Conservation (phyloP, 1,140 invertebrate species). For the Drosophila sucinea region DNA sequence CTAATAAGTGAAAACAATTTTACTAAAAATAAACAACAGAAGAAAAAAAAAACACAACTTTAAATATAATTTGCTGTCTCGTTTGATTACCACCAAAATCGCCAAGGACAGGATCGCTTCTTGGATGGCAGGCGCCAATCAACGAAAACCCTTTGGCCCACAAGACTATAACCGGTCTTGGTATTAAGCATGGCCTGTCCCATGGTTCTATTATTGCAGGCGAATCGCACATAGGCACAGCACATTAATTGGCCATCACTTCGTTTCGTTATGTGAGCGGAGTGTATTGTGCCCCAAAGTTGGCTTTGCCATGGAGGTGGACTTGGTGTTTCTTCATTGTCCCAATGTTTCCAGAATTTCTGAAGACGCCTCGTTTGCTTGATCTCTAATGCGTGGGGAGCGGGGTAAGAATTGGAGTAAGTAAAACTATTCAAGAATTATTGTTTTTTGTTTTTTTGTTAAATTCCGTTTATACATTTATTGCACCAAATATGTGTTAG, state of each 20-base stretch:
- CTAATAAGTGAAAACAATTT: conserved; percentile 62
- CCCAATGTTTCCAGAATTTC: conserved; percentile 44
- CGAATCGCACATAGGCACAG: conserved; percentile 46
- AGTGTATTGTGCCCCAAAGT: conserved; percentile 42
- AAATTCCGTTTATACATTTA: conserved; percentile 80
- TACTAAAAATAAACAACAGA: conserved; percentile 72
- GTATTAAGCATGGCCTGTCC: conserved; percentile 26
- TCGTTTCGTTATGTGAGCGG: conserved; percentile 36
- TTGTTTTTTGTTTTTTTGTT: conserved; percentile 42
- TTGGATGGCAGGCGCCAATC: conserved; percentile 44
- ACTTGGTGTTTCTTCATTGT: neutral
- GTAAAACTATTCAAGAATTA: neutral
- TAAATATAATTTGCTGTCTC: neutral
- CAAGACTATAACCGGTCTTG: conserved; percentile 17
- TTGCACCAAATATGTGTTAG: conserved; percentile 75
- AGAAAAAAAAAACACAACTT: conserved; percentile 33
- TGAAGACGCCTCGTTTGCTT: conserved; percentile 8
- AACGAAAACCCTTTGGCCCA: conserved; percentile 32
- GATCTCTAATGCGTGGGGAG: neutral
- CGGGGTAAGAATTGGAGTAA: neutral
- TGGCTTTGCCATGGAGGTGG: neutral
- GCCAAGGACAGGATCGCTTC: conserved; percentile 24
- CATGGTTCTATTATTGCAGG: conserved; percentile 34
- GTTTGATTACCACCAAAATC: conserved; percentile 37
- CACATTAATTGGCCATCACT: conserved; percentile 48